phyloP scores from a whole-genome alignment of 64 coral and sea anemone genomes.

The Platygyra sinensis region DNA sequence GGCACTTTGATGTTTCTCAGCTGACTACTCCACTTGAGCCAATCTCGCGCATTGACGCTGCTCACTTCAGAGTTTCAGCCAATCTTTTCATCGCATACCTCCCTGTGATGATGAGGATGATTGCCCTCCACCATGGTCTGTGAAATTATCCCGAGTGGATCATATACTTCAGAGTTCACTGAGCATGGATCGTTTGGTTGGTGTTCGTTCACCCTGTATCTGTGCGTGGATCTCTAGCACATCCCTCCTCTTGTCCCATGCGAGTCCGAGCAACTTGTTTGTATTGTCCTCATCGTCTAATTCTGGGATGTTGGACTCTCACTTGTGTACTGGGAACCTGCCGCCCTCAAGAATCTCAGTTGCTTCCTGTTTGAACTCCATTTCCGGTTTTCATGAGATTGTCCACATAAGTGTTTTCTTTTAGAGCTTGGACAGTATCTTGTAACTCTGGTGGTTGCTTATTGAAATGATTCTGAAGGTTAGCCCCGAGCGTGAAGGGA shows the following conservation, averaged over 20 bases:
- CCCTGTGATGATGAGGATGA: conserved; percentile 25
- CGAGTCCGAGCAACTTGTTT: conserved; percentile 29
- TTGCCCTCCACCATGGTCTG: conserved; percentile 35
- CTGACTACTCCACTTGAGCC: too few species aligned
- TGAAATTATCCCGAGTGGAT: conserved; percentile 40
- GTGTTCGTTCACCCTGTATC: not conserved
- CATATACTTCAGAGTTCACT: not conserved
- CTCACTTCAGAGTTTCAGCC: too few species aligned
- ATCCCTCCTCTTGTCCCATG: conserved; percentile 48
- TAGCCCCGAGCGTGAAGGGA: conserved; percentile 36
- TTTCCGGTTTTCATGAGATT: too few species aligned
- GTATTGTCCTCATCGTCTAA: not conserved
- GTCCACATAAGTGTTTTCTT: too few species aligned
- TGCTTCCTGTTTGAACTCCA: too few species aligned
- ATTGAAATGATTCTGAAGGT: conserved; percentile 22
- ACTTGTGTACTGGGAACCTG: conserved; percentile 41
- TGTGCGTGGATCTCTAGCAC: conserved; percentile 12
- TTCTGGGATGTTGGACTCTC: conserved; percentile 17
- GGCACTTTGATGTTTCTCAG: too few species aligned
- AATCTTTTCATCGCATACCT: conserved; percentile 43
- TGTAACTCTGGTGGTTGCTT: not conserved
- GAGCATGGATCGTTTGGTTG: not conserved
- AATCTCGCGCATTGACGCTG: too few species aligned
- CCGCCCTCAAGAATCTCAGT: too few species aligned
- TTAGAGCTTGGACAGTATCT: too few species aligned